Evolutionary conservation across 2,888 invertebrate species (phyloP), one percentile per base, ranked within the genome.

Genomic region (Eristalinus aeneus): DNA sequence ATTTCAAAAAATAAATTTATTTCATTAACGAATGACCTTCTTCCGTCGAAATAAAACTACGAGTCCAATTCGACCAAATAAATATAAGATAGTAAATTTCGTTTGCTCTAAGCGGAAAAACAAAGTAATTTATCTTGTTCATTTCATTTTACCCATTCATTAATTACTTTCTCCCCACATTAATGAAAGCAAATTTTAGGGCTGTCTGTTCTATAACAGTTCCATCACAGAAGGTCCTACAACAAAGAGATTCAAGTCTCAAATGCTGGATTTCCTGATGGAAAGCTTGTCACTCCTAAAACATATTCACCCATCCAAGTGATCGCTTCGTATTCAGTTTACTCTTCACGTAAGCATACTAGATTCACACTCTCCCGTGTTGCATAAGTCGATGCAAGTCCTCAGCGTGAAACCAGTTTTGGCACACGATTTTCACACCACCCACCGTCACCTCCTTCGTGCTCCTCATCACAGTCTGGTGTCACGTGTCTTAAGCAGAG

Each of bases 381-480:
- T 79, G 79, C 79, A 68, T 73, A 79, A 79, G 23, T 53, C 67
- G 34, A 73, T 68, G 67, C 79, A 67, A 68, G 67, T 73, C 73
- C 73, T 36, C 78, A 72, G 78, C 58, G 60, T 54, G 61, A 73
- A 79, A 73, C 79, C 36, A 63, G 79, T 79, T 79, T 79, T 73
- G 79, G 79, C 73, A 73, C 71, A 73, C 67, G 61, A 73, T 73
- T 72, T 78, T 27, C 60, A 72, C 68, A 67, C 67, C 61, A 67
- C 67, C 54, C 61, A 20, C 63, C 34, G 20, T 63, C 67, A 46
- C 60, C 54, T 58, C 61, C 22, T 54, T 22, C 9, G n/a, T 11
- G 31, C 53, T 39, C n/a, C 61, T 22, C 23, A 23, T 54, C 16
- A 16, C 46, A 8, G 46, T 8, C 1, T 16, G 46, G 8, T 46